A percentile compares a stretch with the other conserved stretches of the same genome.
phyloP scores from a whole-genome alignment of 2,888 invertebrate species.

The Hyppa rectilinea region DNA sequence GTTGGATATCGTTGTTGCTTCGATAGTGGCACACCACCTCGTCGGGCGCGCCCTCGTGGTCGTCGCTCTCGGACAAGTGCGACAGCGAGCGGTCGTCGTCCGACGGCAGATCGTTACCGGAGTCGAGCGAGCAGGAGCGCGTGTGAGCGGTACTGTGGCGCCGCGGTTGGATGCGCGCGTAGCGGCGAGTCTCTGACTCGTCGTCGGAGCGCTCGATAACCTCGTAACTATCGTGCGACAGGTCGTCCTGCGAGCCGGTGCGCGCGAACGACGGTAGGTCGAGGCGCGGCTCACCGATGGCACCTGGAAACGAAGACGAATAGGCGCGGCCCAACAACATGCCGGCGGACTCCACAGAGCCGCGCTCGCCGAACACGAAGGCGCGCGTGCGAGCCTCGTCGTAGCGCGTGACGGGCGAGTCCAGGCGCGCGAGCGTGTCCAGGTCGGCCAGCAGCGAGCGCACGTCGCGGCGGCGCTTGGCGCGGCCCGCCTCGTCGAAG shows the following conservation, averaged over 20 bases:
- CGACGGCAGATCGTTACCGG: slow-evolving; percentile 94
- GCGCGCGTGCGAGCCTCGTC: slow-evolving; percentile 81
- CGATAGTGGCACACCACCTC: slow-evolving; percentile 92
- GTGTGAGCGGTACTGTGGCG: slow-evolving; percentile 83
- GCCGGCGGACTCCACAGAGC: slow-evolving; percentile 93
- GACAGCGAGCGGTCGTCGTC: slow-evolving; percentile 93
- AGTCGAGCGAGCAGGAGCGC: slow-evolving; percentile 94
- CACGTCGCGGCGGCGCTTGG: slow-evolving; percentile 90
- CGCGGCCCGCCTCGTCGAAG: slow-evolving; percentile 93
- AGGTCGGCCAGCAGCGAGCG: slow-evolving; percentile 79
- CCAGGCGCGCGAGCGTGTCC: slow-evolving; percentile 80
- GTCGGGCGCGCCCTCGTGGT: slow-evolving; percentile 90
- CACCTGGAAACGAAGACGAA: slow-evolving; percentile 96
- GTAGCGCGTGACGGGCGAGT: slow-evolving; percentile 78
- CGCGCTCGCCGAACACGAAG: slow-evolving; percentile 82
- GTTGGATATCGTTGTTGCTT: slow-evolving; percentile 93
- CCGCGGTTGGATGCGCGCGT: slow-evolving; percentile 74
- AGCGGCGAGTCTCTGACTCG: slow-evolving; percentile 86
- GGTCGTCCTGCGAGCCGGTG: slow-evolving; percentile 95
- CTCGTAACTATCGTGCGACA: slow-evolving; percentile 97
- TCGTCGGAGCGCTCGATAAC: slow-evolving; percentile 94
- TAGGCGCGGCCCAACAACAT: slow-evolving; percentile 94
- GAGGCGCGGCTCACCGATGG: slow-evolving; percentile 92
- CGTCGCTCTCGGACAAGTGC: slow-evolving; percentile 88
- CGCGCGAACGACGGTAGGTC: slow-evolving; percentile 92